Evolutionary conservation across 2,888 invertebrate genomes (phyloP).

Genomic region (Miltochrista miniata): DNA sequence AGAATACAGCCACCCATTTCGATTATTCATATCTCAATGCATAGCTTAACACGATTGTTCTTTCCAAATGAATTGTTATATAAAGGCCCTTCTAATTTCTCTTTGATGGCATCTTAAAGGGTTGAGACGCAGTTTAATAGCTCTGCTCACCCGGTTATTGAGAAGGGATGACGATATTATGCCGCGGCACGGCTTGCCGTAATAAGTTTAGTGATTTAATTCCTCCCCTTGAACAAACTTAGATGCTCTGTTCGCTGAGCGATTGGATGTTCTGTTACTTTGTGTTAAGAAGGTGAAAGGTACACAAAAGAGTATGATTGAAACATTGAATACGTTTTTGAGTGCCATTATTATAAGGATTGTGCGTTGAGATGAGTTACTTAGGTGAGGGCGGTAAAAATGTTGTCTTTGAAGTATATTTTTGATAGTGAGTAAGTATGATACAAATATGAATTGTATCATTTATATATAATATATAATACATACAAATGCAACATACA

Average conservation of each 20-base stretch:
- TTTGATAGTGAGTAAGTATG: too few species aligned
- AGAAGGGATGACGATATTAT: slow-evolving; percentile 36
- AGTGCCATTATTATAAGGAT: slow-evolving; percentile 21
- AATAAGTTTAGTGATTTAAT: slow-evolving; percentile 55
- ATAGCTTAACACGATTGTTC: slow-evolving; percentile 19
- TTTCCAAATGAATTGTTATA: slow-evolving; percentile 25
- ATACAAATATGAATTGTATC: too few species aligned
- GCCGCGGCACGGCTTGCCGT: slow-evolving; percentile 44
- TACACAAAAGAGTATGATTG: slow-evolving; percentile 10
- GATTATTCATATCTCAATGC: slow-evolving; percentile 14
- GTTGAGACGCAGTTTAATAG: slow-evolving; percentile 34
- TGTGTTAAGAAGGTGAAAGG: slow-evolving; percentile 8
- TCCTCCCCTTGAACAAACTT: slow-evolving; percentile 35
- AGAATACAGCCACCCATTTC: background rate
- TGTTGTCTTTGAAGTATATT: too few species aligned
- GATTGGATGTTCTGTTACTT: slow-evolving; percentile 12
- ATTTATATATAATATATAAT: too few species aligned
- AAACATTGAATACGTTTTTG: slow-evolving; percentile 27
- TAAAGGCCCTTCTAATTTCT: slow-evolving; percentile 22
- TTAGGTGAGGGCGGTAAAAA: too few species aligned
- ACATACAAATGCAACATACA: too few species aligned
- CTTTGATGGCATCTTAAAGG: slow-evolving; percentile 32
- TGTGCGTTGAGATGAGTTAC: too few species aligned
- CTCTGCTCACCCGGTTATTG: slow-evolving; percentile 25
- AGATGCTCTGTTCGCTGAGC: slow-evolving; percentile 2